Evolutionary conservation across 2,113 vertebrate species (phyloP), one percentile per base, ranked within the genome.

Genomic region (Corvus moneduloides): DNA sequence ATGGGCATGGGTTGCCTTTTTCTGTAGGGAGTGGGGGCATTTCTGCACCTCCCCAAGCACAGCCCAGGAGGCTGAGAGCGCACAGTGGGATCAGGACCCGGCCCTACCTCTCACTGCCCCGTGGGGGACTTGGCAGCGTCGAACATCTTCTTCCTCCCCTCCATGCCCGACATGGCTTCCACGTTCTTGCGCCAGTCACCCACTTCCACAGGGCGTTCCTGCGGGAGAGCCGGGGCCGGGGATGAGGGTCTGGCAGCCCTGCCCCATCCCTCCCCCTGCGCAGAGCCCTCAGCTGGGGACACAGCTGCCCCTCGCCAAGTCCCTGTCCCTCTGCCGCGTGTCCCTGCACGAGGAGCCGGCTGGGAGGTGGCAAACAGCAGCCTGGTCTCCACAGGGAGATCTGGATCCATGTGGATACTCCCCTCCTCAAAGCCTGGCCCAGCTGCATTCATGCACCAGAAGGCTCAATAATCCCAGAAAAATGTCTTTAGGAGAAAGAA

Each of bases 111-210:
- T 98, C 97, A 98, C 93, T 98, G 98, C 23, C 97, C 92, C 2
- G 97, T 97, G 4, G 98, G 98, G 28, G 98, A 97, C 87, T 98
- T 99, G 84, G 99, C 99, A 18, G 99, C 99, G 1, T 99, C 99
- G 0, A 99, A 99, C 99, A 99, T 99, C 98, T 99, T 99, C 98
- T 99, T 99, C 58, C 99, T 96, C 21, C 99, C 99, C 93, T 99
- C 99, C 99, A 99, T 99, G 37, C 99, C 99, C 0, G 99, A 99
- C 99, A 99, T 99, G 96, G 99, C 99, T 79, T 99, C 99, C 94
- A 99, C 99, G 0, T 99, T 99, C 98, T 99, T 99, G 94, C 99
- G 98, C 99, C 99, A 99, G 96, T 99, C 99, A 0, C 99, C 98
- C 94, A 99, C 99, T 95, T 99, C 99, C 69, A 98, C 99, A 0